Base-by-base conservation (phyloP, 2,888 invertebrate genomes). In the Acanthosoma haemorrhoidale region DNA sequence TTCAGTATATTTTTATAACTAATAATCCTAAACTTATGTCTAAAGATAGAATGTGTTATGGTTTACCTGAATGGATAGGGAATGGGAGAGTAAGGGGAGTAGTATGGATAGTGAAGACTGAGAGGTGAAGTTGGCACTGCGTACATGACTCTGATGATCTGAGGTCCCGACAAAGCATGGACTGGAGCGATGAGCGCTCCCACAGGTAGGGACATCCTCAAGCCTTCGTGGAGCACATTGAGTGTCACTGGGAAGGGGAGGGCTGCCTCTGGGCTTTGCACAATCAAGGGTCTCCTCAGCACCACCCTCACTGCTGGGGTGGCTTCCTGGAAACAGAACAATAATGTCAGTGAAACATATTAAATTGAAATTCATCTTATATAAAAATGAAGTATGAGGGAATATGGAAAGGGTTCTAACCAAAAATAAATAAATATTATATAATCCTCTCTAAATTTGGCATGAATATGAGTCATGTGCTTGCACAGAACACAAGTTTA, bases 171-270 rank as follows among this genome's bases (percentile, higher is more conserved):
- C 25, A 51, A 29, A 6, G 21, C 51, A 25, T 21, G n/a, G 1
- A 82, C 78, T 6, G 82, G 82, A 6, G 81, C 82, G 8, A 82
- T 77, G 13, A 82, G 79, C 16, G 81, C 80, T 3, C 81, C 82
- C 34, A 82, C 79, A 34, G 75, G 77, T 32, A 82, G 78, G 1
- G 81, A 80, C 73, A 82, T 79, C 69, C 77, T 78, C 57, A 79
- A 77, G 3, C 79, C 79, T 18, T 78, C 79, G 73, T 81, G 79
- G 4, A 79, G 69, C 57, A 82, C 80, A 58, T 78, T 77, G 41
- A 82, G 77, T 70, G 79, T 78, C 2, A 80, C 75, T 1, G 82
- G 82, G 75, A 82, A 82, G 13, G 81, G 75, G 34, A 82, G 78
- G 63, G 77, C 77, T 13, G 79, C 78, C 73, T 79, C 79, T 68